phyloP scores from a whole-genome alignment of 64 coral and sea anemone species.

The Hydrozoanthus tunicans region DNA sequence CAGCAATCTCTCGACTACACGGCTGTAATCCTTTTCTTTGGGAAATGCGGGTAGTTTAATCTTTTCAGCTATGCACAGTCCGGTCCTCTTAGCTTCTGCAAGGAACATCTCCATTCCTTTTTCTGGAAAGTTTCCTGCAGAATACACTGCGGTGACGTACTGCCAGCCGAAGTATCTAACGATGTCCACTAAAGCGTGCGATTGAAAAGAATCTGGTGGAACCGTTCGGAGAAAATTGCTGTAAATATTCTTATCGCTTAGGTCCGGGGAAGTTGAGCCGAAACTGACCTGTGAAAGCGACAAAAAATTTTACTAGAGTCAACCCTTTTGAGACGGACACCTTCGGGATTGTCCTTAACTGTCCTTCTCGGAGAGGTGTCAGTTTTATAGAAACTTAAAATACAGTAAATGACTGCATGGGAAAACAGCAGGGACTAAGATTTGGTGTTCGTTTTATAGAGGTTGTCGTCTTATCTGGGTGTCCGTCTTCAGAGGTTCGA shows the following conservation, averaged over 20 bases:
- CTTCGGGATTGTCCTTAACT: too few relatives aligned
- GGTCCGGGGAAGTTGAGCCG: slow-evolving; percentile 71
- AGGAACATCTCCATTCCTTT: slow-evolving; percentile 84
- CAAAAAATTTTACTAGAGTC: neutral
- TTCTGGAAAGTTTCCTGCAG: slow-evolving; percentile 74
- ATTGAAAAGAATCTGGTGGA: slow-evolving; percentile 79
- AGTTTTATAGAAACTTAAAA: too few relatives aligned
- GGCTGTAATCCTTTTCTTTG: slow-evolving; percentile 48
- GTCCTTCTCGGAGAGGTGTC: too few relatives aligned
- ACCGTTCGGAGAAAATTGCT: slow-evolving; percentile 88
- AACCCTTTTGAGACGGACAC: too few relatives aligned
- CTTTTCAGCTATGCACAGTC: slow-evolving; percentile 75
- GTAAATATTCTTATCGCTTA: slow-evolving; percentile 89
- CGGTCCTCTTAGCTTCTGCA: slow-evolving; percentile 52
- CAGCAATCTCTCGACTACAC: slow-evolving; percentile 25
- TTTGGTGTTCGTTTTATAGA: too few relatives aligned
- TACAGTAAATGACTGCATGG: too few relatives aligned
- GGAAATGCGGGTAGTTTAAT: slow-evolving; percentile 74
- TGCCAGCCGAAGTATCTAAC: slow-evolving; percentile 81
- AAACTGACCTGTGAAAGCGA: slow-evolving; percentile 65
- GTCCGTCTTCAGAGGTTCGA: too few relatives aligned
- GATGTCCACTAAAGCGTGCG: slow-evolving; percentile 75
- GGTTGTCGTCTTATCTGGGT: too few relatives aligned
- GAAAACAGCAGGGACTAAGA: too few relatives aligned
- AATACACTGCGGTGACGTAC: slow-evolving; percentile 85